Evolutionary conservation across 2,113 vertebrate species (phyloP).

Genomic region (Bolborhynchus lineola): DNA sequence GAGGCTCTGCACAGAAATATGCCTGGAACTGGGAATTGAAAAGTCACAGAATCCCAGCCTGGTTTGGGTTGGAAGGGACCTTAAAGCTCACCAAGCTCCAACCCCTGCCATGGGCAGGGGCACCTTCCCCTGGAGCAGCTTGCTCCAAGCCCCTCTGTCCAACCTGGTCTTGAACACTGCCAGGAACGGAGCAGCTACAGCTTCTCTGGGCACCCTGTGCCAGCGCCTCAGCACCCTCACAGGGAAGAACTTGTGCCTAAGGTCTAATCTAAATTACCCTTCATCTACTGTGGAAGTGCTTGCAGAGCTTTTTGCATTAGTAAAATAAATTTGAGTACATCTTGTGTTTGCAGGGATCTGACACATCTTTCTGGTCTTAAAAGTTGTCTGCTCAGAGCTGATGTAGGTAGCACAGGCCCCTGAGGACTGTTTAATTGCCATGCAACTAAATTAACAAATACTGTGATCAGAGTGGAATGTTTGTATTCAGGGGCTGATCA

Average conservation of each 20-base stretch:
- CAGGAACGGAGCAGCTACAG: neutral
- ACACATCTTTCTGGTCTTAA: neutral
- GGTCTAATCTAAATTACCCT: neutral
- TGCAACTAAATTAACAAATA: slow-evolving; percentile 43
- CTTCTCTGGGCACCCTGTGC: neutral
- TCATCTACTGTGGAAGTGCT: neutral
- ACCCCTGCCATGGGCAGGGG: neutral
- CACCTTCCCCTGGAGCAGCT: neutral
- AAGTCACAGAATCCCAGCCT: neutral
- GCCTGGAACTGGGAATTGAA: neutral
- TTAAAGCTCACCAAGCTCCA: neutral
- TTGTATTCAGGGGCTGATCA: neutral
- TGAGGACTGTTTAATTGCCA: neutral
- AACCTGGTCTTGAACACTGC: too few species aligned
- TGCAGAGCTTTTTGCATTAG: neutral
- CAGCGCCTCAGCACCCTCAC: neutral
- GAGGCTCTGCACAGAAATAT: neutral
- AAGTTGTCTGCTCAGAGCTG: neutral
- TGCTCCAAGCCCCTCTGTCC: too few species aligned
- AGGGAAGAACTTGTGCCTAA: neutral
- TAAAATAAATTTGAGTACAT: neutral
- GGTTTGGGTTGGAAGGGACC: neutral
- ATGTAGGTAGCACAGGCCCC: neutral
- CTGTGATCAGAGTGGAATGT: neutral
- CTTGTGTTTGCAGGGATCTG: neutral